Evolutionary conservation across 2,797 vertebrate species (phyloP), one percentile per base, ranked within the genome.

Genomic region (Sylvia borin): DNA sequence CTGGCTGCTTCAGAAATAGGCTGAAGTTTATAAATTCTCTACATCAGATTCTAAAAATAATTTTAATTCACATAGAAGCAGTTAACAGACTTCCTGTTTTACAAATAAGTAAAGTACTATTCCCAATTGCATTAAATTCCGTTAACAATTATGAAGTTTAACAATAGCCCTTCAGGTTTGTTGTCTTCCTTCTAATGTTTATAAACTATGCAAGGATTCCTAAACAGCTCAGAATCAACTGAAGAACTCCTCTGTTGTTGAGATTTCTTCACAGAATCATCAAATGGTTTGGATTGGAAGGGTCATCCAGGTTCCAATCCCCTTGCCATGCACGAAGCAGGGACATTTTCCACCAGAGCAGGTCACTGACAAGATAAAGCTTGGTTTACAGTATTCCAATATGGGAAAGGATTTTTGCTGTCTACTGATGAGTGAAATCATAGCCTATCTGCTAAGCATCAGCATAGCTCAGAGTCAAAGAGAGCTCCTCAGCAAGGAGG

Each of bases 21-120:
- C 27, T 50, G 13, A 82, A 87, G 84, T 86, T 93, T 86, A 89
- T 26, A 79, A 36, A 53, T 79, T 70, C 86, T 62, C 70, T 76
- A 73, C 38, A 94, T 55, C 47, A 68, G 60, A 70, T 53, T 55
- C 93, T 87, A 95, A 95, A 95, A 94, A 92, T 94, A 92, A 73
- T 54, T 81, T 31, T 76, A 57, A 62, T 85, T 94, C 40, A 82
- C 43, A 85, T 4, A 95, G 64, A 88, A 93, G 60, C 64, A 93
- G 31, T 60, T 89, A 91, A 88, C 26, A 90, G 57, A 87, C 61
- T 94, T 96, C 93, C 92, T 95, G 86, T 68, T 92, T 79, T 64
- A 82, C 31, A 82, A 74, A 36, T 40, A 48, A 92, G 34, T 47
- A 82, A 87, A 17, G 9, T 4, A 20, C 38, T 77, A 85, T 50